Evolutionary conservation across 92 coral and sea anemone species (phyloP).

Genomic region (Paragorgia papillata): DNA sequence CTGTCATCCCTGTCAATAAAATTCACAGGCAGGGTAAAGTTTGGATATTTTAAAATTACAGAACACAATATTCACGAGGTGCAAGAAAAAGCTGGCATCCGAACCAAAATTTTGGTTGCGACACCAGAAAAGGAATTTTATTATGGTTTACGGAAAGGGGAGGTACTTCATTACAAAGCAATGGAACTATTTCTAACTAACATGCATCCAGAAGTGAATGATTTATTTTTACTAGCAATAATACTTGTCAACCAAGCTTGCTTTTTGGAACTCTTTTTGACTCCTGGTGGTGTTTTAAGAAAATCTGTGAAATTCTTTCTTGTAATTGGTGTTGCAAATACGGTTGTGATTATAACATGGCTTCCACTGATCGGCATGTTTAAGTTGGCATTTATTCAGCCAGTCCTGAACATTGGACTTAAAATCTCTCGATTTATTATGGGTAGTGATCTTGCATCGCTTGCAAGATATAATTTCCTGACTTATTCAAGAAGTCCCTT

Average conservation of each 20-base stretch:
- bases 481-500: slow-evolving; percentile 55
- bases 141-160: slow-evolving; percentile 85
- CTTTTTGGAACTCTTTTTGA: slow-evolving; percentile 72
- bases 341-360: slow-evolving; percentile 75
- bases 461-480: slow-evolving; percentile 65
- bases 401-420: slow-evolving; percentile 66
- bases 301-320: slow-evolving; percentile 67
- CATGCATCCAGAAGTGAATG: slow-evolving; percentile 93
- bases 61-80: slow-evolving; percentile 40
- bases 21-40: slow-evolving; percentile 90
- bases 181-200: slow-evolving; percentile 81
- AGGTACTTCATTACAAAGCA: slow-evolving; percentile 61
- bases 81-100: slow-evolving; percentile 63
- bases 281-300: slow-evolving; percentile 86
- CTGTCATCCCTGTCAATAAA: slow-evolving; percentile 87
- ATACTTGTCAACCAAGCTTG: slow-evolving; percentile 75
- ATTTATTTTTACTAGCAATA: slow-evolving; percentile 74
- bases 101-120: slow-evolving; percentile 75
- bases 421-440: slow-evolving; percentile 74
- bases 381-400: slow-evolving; percentile 72
- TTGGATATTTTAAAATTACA: slow-evolving; percentile 75
- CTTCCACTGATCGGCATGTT: slow-evolving; percentile 77
- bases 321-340: slow-evolving; percentile 72
- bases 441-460: slow-evolving; percentile 76
- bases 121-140: slow-evolving; percentile 83